Conservation (phyloP, 2,888 invertebrate species). For the Euzophera pinguis region DNA sequence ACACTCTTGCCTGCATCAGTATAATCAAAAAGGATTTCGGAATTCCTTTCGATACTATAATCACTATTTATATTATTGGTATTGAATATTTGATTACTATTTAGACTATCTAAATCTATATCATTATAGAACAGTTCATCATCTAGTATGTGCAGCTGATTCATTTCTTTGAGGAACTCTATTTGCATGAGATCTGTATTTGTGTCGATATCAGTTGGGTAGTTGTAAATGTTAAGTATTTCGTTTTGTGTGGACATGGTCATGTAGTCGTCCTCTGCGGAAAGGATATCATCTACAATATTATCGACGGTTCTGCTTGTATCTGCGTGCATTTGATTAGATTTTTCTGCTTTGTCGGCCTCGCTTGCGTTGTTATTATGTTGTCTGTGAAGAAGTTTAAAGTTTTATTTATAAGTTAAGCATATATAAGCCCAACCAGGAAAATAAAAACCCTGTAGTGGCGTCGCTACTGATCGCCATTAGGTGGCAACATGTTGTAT, state of each 20-base stretch:
- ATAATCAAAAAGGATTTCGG: slow-evolving; percentile 57
- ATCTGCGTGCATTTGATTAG: slow-evolving; percentile 28
- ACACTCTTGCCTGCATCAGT: slow-evolving; percentile 47
- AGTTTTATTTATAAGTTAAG: background rate
- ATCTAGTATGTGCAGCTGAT: slow-evolving; percentile 61
- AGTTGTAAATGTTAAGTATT: slow-evolving; percentile 43
- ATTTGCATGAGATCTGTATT: slow-evolving; percentile 57
- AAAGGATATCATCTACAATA: slow-evolving; percentile 68
- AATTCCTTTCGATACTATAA: slow-evolving; percentile 44
- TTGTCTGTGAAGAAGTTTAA: slow-evolving; percentile 30
- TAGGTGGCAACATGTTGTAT: too few relatives aligned
- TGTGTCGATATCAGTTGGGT: slow-evolving; percentile 33
- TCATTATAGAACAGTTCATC: slow-evolving; percentile 68
- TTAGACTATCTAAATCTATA: slow-evolving; percentile 65
- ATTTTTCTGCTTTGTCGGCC: slow-evolving; percentile 35
- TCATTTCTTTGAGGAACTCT: slow-evolving; percentile 68
- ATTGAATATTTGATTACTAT: slow-evolving; percentile 52
- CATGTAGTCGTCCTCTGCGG: slow-evolving; percentile 68
- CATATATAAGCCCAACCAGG: too few relatives aligned
- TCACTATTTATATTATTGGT: slow-evolving; percentile 52
- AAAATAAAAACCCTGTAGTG: too few relatives aligned
- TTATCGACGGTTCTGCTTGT: slow-evolving; percentile 56
- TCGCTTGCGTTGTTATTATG: slow-evolving; percentile 40
- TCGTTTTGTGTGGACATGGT: slow-evolving; percentile 53
- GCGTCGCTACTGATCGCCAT: too few relatives aligned